Evolutionary conservation across 2,888 invertebrate genomes (phyloP), one percentile per base, ranked within the genome.

Genomic region (Schizaphis graminum): DNA sequence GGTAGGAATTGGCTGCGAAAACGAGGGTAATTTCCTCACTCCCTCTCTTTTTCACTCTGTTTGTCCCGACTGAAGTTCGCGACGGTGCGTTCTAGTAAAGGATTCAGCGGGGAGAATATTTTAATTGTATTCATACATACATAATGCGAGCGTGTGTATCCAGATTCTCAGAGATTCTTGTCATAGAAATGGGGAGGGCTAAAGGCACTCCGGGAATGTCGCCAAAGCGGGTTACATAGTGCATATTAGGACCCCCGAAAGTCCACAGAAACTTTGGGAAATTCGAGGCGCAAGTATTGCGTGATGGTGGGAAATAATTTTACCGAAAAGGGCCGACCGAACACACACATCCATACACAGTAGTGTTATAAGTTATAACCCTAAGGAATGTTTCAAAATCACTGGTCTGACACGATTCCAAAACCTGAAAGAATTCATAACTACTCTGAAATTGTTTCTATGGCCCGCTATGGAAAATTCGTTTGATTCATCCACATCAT

Each of bases 131-230:
- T 41, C 77, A 53, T 77, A 56, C n/a, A 44, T 57, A 35, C n/a
- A 26, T 57, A 85, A 16, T 28, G 41, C 28, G 84, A n/a, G 84
- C 41, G 77, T 53, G 84, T 91, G 28, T 41, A 28, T 84, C 26
- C 84, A 57, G 44, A 44, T 41, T 47, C 57, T 90, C 53, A 57
- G 85, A 85, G 89, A 93, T 93, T 94, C 90, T 94, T 94, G 94
- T 91, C 90, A 35, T 67, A 67, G 57, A 94, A 61, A 61, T 41
- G 86, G 85, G 13, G 67, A 94, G 67, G 91, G 86, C 89, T 91
- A 86, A 91, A 94, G 94, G 94, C 90, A 87, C 86, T 94, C 94
- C 44, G 94, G 94, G 94, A 94, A 94, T 94, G 94, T 94, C 94
- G 94, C 94, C 94, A 91, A 94, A 94, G 91, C 91, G 90, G 41